Conservation (phyloP, 1,140 invertebrate species). For the Stratiolaelaps scimitus region DNA sequence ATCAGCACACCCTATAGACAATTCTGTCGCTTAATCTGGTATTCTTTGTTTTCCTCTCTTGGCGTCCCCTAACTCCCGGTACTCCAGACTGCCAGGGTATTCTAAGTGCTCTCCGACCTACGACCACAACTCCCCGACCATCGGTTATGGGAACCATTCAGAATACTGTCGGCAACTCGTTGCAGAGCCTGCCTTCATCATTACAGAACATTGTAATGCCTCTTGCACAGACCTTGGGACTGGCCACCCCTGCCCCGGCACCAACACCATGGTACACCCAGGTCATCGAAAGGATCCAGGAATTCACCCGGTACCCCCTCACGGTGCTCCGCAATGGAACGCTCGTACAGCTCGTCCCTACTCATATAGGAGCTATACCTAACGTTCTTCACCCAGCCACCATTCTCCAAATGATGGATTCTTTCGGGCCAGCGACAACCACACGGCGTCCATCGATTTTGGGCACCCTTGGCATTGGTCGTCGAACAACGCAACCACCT, state of each 20-base stretch:
- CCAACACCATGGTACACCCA: slow-evolving; percentile 6
- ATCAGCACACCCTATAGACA: too few relatives aligned
- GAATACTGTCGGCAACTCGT: neutral
- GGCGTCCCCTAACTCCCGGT: too few relatives aligned
- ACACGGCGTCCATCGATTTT: neutral
- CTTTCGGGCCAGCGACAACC: neutral
- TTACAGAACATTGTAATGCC: slow-evolving; percentile 1
- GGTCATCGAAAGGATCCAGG: slow-evolving; percentile 16
- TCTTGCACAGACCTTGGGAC: slow-evolving; percentile 11
- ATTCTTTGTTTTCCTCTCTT: too few relatives aligned
- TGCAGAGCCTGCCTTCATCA: slow-evolving; percentile 3
- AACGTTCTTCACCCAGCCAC: slow-evolving; percentile 18
- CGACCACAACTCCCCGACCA: slow-evolving; percentile 7
- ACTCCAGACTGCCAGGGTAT: neutral
- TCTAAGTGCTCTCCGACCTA: neutral
- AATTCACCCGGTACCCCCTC: slow-evolving; percentile 6
- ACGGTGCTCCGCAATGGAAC: slow-evolving; percentile 8
- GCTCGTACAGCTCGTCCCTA: slow-evolving; percentile 18
- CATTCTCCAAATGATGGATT: slow-evolving; percentile 24
- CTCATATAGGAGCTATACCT: slow-evolving; percentile 6
- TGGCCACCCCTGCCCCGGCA: neutral
- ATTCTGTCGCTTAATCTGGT: too few relatives aligned
- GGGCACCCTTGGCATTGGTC: neutral
- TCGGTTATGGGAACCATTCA: neutral
- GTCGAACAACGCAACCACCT: too few relatives aligned